A percentile compares a stretch with the other conserved stretches of the same genome.
These are phyloP conservation scores for Oceanodroma tethys DNA, from an alignment of 2,113 vertebrate genomes.

Conservation along the genomic window DNA sequence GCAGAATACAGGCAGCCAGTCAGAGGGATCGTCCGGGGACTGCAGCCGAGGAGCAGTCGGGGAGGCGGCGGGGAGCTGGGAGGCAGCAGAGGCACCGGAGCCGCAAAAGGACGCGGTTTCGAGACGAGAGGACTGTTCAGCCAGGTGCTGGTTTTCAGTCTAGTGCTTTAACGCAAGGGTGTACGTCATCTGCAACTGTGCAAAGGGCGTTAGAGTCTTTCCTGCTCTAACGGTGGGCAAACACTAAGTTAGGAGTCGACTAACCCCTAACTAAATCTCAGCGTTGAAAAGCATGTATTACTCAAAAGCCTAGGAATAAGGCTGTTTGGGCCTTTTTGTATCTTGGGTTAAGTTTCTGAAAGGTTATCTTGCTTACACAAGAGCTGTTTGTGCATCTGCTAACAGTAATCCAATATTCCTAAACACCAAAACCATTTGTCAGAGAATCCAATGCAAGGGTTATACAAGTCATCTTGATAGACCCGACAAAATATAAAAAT, in stretches of 20 bases:
- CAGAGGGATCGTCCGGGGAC: not conserved
- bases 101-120: fast-evolving
- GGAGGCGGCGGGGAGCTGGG: not conserved
- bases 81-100: not conserved
- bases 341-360: not conserved
- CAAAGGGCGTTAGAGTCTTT: not conserved
- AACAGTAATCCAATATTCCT: not conserved
- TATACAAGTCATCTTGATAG: not conserved
- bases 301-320: not conserved
- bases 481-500: fast-evolving
- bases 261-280: not conserved
- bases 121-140: not conserved
- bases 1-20: not conserved
- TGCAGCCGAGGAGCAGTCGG: not conserved
- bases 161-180: fast-evolving
- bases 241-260: not conserved
- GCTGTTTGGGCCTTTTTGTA: not conserved
- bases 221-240: not conserved
- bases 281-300: not conserved
- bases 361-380: not conserved
- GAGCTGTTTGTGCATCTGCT: not conserved
- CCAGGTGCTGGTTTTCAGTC: not conserved
- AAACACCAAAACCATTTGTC: not conserved
- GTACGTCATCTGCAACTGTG: not conserved
- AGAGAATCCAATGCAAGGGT: not conserved